Base-by-base conservation (phyloP, 2,797 vertebrate genomes). In the Merluccius polli region DNA sequence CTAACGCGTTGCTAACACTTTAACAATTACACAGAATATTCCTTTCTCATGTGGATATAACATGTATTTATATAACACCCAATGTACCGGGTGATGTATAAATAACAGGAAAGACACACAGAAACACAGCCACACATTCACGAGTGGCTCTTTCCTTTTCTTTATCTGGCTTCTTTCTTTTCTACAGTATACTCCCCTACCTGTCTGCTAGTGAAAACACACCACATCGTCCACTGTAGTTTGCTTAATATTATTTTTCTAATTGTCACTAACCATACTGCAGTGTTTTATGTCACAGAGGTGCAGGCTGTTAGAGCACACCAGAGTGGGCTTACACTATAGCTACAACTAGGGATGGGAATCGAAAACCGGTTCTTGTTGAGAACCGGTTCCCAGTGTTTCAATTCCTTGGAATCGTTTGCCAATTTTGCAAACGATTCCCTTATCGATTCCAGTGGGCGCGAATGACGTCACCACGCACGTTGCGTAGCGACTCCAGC, bases 1-100 rank as follows among this genome's bases (percentile, higher is more conserved):
- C 82, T 82, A 79, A 82, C 75, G 79, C 78, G 83, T 82, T 84
- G 85, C 89, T 84, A 84, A 84, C 76, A 84, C 63, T 77, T 73
- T 35, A 36, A 78, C 79, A 71, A 38, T 70, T 75, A 81, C 74
- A 80, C 75, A 52, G 16, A 18, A 15, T 65, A 12, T 15, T 38
- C 5, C 5, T 59, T 59, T 70, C 81, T 41, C 78, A 24, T 9
- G 70, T 73, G 83, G 36, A 63, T 24, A 77, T 73, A 72, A 36
- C 29, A n/a, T 36, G n/a, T 81, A 82, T 88, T 81, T 52, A 18
- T 52, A 52, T 18, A 52, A 18, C 44, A 52, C 44, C 44, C 44
- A 41, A 12, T 52, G 0, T 52, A 52, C 44, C 18, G n/a, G n/a
- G n/a, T n/a, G n/a, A n/a, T n/a, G n/a, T n/a, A n/a, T n/a, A n/a